Percentiles rank a stretch among this genome's conserved stretches.
Evolutionary conservation across 2,888 invertebrate species (phyloP).

Genomic region (Criorhina ranunculi): DNA sequence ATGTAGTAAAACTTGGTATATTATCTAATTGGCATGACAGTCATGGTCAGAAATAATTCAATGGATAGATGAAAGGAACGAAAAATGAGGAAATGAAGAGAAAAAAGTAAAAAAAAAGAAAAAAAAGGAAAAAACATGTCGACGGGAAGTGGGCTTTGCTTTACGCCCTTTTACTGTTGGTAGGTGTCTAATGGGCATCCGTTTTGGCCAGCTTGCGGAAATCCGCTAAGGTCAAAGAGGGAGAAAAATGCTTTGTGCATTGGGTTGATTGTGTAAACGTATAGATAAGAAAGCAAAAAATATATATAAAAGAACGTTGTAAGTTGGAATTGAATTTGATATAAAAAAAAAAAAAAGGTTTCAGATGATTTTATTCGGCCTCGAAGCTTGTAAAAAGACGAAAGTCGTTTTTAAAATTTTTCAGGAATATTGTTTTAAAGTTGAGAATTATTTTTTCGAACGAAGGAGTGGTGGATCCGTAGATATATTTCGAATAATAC

Average conservation of each 20-base stretch:
- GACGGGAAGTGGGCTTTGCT: constrained; percentile 70
- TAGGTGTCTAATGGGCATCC: constrained; percentile 77
- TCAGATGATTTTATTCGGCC: background rate
- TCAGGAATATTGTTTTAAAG: no score
- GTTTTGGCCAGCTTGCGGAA: constrained; percentile 75
- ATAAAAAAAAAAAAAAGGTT: constrained; percentile 18
- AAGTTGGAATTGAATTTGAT: constrained; percentile 18
- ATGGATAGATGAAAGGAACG: constrained; percentile 72
- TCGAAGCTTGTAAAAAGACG: background rate
- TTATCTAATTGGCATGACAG: constrained; percentile 76
- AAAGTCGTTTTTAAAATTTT: background rate
- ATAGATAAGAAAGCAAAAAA: constrained; percentile 25
- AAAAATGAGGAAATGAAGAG: constrained; percentile 69
- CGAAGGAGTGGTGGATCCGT: no score
- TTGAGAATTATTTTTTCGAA: no score
- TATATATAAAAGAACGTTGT: background rate
- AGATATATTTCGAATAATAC: no score
- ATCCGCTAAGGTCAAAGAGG: constrained; percentile 73
- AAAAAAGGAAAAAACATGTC: constrained; percentile 46
- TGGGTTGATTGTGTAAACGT: constrained; percentile 48
- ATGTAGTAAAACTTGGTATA: constrained; percentile 62
- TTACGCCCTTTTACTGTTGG: constrained; percentile 74
- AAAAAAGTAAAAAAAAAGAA: constrained; percentile 23
- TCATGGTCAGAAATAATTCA: constrained; percentile 76
- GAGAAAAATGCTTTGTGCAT: constrained; percentile 64